Conservation (phyloP, 2,888 invertebrate genomes). For the Mellilla xanthometata region DNA sequence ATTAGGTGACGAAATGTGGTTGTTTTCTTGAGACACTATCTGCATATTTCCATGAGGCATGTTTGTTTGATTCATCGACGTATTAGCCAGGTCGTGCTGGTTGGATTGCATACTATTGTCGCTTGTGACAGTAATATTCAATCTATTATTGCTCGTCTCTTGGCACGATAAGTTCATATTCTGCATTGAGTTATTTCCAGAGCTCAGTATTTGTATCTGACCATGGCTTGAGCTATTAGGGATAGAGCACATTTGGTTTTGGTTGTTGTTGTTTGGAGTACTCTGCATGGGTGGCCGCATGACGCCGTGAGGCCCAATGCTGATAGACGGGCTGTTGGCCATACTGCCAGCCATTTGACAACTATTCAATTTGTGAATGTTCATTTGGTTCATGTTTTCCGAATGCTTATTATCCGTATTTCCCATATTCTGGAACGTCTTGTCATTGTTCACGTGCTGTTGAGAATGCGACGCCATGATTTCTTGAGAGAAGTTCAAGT, state of each 20-base stretch:
- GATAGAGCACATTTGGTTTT: constrained; percentile 71
- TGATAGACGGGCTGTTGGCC: constrained; percentile 63
- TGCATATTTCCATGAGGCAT: constrained; percentile 68
- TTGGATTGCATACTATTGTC: constrained; percentile 59
- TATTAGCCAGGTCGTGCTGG: constrained; percentile 59
- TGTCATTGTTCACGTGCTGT: constrained; percentile 70
- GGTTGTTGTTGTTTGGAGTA: constrained; percentile 66
- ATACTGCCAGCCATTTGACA: constrained; percentile 69
- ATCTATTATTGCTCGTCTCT: constrained; percentile 62
- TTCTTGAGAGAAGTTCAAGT: constrained; percentile 74
- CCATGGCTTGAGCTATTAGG: constrained; percentile 61
- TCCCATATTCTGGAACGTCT: constrained; percentile 71
- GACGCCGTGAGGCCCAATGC: constrained; percentile 69
- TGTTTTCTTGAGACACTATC: constrained; percentile 67
- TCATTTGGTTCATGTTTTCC: constrained; percentile 63
- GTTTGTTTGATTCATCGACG: constrained; percentile 54
- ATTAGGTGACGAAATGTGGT: constrained; percentile 58
- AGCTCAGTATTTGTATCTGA: constrained; percentile 67
- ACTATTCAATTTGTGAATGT: constrained; percentile 70
- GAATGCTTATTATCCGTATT: constrained; percentile 61
- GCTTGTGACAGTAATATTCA: constrained; percentile 56
- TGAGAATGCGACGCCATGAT: constrained; percentile 76
- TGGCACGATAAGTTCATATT: constrained; percentile 72
- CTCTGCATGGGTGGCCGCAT: constrained; percentile 66
- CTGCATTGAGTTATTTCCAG: constrained; percentile 67